These are phyloP conservation scores for Cyclura pinguis DNA, from an alignment of 2,797 vertebrate genomes.

Conservation along the genomic window DNA sequence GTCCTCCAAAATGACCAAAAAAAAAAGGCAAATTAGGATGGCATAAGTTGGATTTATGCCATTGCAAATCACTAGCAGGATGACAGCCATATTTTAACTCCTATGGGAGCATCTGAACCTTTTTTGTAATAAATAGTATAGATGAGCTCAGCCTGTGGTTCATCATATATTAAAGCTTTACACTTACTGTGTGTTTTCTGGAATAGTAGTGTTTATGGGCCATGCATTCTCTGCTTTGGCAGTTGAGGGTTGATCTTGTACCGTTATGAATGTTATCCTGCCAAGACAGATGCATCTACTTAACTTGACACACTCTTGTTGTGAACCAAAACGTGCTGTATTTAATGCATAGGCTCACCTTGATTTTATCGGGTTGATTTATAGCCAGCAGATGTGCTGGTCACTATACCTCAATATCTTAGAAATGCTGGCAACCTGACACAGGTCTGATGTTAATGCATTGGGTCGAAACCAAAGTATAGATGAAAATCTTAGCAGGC, in stretches of 20 bases:
- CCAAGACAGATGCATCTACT: conserved; percentile 17
- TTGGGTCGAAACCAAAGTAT: conserved; percentile 22
- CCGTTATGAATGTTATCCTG: not conserved
- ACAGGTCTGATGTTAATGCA: not conserved
- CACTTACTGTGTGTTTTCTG: conserved; percentile 23
- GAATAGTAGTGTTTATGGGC: conserved; percentile 37
- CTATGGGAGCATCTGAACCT: not conserved
- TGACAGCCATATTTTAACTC: not conserved
- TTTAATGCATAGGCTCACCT: conserved; percentile 15
- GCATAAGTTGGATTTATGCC: too few species aligned
- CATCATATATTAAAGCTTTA: conserved; percentile 8
- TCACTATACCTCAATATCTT: not conserved
- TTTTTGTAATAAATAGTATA: not conserved
- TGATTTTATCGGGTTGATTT: conserved; percentile 38
- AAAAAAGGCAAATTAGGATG: too few species aligned
- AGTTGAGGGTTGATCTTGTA: conserved; percentile 32
- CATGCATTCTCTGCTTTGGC: conserved; percentile 29
- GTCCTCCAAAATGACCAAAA: too few species aligned
- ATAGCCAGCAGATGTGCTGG: conserved; percentile 25
- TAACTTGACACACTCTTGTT: conserved; percentile 13
- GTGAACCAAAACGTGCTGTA: not conserved
- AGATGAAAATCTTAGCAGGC: conserved; percentile 3
- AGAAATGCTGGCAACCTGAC: conserved; percentile 18
- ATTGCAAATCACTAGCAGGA: too few species aligned
- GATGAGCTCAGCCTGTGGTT: not conserved